phyloP scores from a whole-genome alignment of 92 coral and sea anemone genomes.

The Isaurus tuberculatus region DNA sequence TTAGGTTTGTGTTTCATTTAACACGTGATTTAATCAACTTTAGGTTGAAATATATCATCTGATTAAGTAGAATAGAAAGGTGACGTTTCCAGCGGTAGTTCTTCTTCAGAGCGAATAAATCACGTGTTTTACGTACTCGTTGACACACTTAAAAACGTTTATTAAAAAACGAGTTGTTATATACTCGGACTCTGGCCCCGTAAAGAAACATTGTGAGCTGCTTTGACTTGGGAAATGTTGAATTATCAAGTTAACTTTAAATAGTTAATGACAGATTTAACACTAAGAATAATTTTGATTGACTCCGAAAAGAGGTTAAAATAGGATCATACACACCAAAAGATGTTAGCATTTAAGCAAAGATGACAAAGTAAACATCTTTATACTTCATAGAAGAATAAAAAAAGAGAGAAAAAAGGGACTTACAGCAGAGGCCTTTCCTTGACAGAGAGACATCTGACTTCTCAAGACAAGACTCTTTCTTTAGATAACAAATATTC shows the following conservation, averaged over 20 bases:
- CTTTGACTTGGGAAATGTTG: too few species aligned
- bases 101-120: too few species aligned
- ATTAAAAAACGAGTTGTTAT: too few species aligned
- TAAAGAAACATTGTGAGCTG: too few species aligned
- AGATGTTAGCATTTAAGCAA: background rate
- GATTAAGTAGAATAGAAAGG: too few species aligned
- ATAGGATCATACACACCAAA: background rate
- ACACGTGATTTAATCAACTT: too few species aligned
- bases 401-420: background rate
- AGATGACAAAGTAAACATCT: background rate
- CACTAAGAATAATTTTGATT: background rate
- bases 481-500: conserved; percentile 73
- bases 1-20: too few species aligned
- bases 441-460: conserved; percentile 63
- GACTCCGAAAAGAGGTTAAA: background rate
- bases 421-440: conserved; percentile 87
- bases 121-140: too few species aligned
- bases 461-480: conserved; percentile 72
- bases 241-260: background rate
- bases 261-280: background rate
- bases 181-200: too few species aligned
- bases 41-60: too few species aligned
- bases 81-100: too few species aligned
- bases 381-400: background rate
- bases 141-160: too few species aligned